Evolutionary conservation across 2,797 vertebrate genomes (phyloP).

Genomic region (Hafferia zeledoni): DNA sequence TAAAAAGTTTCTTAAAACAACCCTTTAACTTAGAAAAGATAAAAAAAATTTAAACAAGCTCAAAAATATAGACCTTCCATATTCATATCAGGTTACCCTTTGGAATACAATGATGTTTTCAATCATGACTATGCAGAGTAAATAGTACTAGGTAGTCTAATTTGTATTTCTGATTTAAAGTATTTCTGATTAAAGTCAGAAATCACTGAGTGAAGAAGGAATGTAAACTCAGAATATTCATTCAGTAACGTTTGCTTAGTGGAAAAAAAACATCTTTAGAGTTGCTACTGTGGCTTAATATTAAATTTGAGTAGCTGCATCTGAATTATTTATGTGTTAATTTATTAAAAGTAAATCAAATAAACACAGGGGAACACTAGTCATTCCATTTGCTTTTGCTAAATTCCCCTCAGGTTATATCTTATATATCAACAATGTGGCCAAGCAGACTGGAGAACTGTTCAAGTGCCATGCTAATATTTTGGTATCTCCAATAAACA

Average conservation of each 20-base stretch:
- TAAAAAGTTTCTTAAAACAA: background rate
- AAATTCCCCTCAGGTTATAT: slow-evolving; percentile 38
- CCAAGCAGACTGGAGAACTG: background rate
- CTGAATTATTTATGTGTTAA: slow-evolving; percentile 45
- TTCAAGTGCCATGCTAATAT: slow-evolving; percentile 21
- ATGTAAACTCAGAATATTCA: background rate
- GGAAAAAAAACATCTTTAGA: background rate
- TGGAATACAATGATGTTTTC: background rate
- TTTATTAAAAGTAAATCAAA: slow-evolving; percentile 63
- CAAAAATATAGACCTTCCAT: background rate
- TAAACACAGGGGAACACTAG: slow-evolving; percentile 7
- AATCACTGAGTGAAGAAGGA: background rate
- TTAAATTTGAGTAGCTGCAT: slow-evolving; percentile 30
- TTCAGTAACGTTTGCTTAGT: background rate
- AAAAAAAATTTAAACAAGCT: background rate
- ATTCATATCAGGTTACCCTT: background rate
- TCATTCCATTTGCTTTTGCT: background rate
- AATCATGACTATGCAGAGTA: background rate
- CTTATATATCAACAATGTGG: background rate
- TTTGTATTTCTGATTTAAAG: background rate
- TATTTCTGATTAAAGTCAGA: background rate
- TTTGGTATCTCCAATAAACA: slow-evolving; percentile 20
- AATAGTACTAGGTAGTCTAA: background rate
- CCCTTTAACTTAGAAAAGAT: background rate
- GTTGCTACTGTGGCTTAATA: slow-evolving; percentile 31